Evolutionary conservation across 2,113 vertebrate species (phyloP), one percentile per base, ranked within the genome.

Genomic region (Butorides virescens): DNA sequence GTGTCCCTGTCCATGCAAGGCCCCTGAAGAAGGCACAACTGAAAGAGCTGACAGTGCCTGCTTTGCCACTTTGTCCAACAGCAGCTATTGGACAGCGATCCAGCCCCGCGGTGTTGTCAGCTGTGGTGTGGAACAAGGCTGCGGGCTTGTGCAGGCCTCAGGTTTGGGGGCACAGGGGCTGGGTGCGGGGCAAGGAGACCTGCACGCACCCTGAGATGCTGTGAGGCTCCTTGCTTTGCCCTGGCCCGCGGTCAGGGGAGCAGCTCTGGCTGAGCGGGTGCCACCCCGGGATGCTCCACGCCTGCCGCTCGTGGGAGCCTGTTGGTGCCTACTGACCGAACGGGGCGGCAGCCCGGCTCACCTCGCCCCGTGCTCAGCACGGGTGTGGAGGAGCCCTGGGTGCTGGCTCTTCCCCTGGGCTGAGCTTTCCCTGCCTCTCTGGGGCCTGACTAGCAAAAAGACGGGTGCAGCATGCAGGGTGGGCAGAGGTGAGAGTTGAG

Each of bases 311-410:
- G 0, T 5, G 17, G 37, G 50, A 34, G 9, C 44, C 25, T 25
- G 34, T 10, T 10, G n/a, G 39, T 47, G 58, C 46, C 59, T 46
- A 8, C 0, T 2, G 22, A 34, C 39, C 36, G 46, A 52, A 68
- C 1, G 0, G 44, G 59, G 15, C 36, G 30, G 58, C 49, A 47
- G 29, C 42, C 1, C 2, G 73, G 36, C 42, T 58, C 62, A 27
- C 34, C 59, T 73, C 1, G 1, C 13, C 81, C 30, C 2, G 2
- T 0, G 3, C 36, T 72, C 15, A 15, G 21, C 23, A 7, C 0
- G 1, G 3, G 10, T 22, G 67, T 1, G 1, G 22, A 53, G 29
- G 21, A 72, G 50, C 29, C 29, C 34, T 52, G 42, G 25, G 53
- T 62, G 21, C 37, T 19, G 49, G 15, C 27, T 36, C 39, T 8